Evolutionary conservation across 1,140 invertebrate species (phyloP).

Genomic region (Drosophila novamexicana): DNA sequence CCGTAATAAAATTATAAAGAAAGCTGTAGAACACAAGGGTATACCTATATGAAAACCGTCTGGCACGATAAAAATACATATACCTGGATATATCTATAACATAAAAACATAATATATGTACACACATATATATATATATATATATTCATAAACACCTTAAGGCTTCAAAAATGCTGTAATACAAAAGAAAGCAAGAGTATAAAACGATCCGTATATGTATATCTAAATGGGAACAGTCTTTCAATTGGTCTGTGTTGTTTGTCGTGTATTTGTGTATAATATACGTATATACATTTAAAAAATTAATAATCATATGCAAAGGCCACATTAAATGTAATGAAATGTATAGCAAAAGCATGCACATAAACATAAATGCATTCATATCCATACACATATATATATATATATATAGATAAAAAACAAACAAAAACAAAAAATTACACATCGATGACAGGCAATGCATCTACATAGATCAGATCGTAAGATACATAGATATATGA

Average conservation of each 20-base stretch:
- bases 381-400: neutral
- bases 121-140: neutral
- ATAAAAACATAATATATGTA: neutral
- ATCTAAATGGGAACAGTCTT: conserved; percentile 9
- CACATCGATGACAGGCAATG: conserved; percentile 32
- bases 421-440: neutral
- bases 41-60: too few species aligned
- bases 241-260: conserved; percentile 12
- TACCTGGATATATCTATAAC: too few species aligned
- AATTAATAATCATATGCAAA: neutral
- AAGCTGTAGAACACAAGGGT: too few species aligned
- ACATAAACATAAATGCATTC: conserved; percentile 5
- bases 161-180: conserved; percentile 1
- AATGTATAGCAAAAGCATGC: conserved; percentile 23
- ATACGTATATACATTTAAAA: conserved; percentile 7
- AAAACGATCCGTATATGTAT: neutral
- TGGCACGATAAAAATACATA: too few species aligned
- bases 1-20: too few species aligned
- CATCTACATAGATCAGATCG: conserved; percentile 25
- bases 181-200: neutral
- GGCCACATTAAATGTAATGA: conserved; percentile 37
- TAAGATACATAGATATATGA: neutral
- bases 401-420: neutral
- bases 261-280: conserved; percentile 5
- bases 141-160: neutral